phyloP scores from a whole-genome alignment of 2,888 invertebrate species.

The Dasysyrphus tricinctus region DNA sequence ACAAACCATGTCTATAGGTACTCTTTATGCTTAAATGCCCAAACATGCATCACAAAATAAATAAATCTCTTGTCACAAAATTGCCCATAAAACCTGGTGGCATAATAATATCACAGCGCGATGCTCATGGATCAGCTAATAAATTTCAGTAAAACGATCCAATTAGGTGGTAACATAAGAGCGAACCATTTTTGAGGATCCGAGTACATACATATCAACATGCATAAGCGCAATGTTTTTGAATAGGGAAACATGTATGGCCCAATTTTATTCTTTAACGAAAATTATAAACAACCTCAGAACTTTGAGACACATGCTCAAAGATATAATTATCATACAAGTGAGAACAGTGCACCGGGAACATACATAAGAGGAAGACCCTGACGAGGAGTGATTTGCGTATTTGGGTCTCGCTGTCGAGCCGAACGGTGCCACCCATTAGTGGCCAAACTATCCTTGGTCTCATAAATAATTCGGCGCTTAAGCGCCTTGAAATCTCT shows the following conservation, averaged over 20 bases:
- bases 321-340: conserved; percentile 40
- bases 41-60: conserved; percentile 48
- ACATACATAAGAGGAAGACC: not conserved
- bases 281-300: not conserved
- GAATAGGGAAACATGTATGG: not conserved
- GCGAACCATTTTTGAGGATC: conserved; percentile 26
- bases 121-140: conserved; percentile 63
- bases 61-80: conserved; percentile 57
- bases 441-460: conserved; percentile 57
- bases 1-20: conserved; percentile 21
- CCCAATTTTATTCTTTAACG: not conserved
- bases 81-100: conserved; percentile 61
- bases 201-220: too few relatives aligned
- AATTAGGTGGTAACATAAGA: conserved; percentile 70
- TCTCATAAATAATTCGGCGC: conserved; percentile 71
- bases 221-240: not conserved
- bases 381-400: conserved; percentile 43
- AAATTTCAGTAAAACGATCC: conserved; percentile 70
- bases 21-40: conserved; percentile 31
- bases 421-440: conserved; percentile 26
- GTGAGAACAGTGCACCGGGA: conserved; percentile 37
- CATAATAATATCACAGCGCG: conserved; percentile 58
- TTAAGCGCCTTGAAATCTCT: conserved; percentile 48
- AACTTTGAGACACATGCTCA: conserved; percentile 24
- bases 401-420: conserved; percentile 40